These are phyloP conservation scores for Scomber scombrus DNA, from an alignment of 2,113 vertebrate genomes.

Conservation along the genomic window DNA sequence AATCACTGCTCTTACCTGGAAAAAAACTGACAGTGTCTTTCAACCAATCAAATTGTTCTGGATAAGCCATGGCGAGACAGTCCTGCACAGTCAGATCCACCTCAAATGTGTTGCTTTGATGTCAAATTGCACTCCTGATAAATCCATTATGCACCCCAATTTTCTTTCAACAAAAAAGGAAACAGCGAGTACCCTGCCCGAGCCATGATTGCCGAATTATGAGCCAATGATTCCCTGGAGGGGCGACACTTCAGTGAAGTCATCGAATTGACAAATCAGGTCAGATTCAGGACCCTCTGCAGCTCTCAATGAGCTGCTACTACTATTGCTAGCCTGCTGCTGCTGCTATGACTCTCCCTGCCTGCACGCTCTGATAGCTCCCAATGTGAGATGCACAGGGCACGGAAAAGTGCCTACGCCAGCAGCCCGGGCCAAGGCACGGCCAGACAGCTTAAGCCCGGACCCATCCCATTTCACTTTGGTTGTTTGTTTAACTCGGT, in stretches of 20 bases:
- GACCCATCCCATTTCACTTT: slow-evolving; percentile 63
- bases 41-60: slow-evolving; percentile 61
- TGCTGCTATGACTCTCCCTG: slow-evolving; percentile 44
- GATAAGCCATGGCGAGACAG: slow-evolving; percentile 58
- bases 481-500: slow-evolving; percentile 64
- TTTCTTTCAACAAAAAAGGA: slow-evolving; percentile 41
- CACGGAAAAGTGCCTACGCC: slow-evolving; percentile 74
- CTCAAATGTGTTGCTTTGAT: slow-evolving; percentile 51
- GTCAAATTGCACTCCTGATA: slow-evolving; percentile 41
- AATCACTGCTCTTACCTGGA: slow-evolving; percentile 78
- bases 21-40: slow-evolving; percentile 68
- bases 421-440: slow-evolving; percentile 68
- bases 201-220: slow-evolving; percentile 15
- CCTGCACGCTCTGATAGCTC: slow-evolving; percentile 69
- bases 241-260: slow-evolving; percentile 43
- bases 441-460: slow-evolving; percentile 73
- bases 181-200: slow-evolving; percentile 9
- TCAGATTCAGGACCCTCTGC: slow-evolving; percentile 56
- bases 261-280: slow-evolving; percentile 71
- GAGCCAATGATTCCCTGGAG: slow-evolving; percentile 42
- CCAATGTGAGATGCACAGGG: slow-evolving; percentile 61
- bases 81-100: slow-evolving; percentile 36
- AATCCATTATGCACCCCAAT: slow-evolving; percentile 55
- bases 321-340: slow-evolving; percentile 38
- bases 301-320: slow-evolving; percentile 48